These are phyloP conservation scores for Gari tellinella DNA, from an alignment of 2,888 invertebrate species.

Conservation along the genomic window DNA sequence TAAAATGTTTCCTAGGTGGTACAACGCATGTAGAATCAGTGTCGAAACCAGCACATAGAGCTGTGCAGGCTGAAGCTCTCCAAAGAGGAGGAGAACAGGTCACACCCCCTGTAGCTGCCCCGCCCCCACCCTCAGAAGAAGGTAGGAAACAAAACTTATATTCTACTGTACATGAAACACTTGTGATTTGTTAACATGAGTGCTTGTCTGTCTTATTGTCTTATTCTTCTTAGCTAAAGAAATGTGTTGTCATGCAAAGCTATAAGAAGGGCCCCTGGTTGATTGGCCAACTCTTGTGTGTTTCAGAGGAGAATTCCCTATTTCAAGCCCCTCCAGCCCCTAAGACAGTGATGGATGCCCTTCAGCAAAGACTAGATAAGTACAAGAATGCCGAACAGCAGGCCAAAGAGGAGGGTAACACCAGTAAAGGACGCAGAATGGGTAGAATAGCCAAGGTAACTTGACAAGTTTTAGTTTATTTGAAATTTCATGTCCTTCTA, in stretches of 20 bases:
- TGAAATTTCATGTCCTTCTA: no score
- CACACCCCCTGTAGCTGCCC: constrained; percentile 30
- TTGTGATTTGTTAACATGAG: no score
- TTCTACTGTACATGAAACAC: no score
- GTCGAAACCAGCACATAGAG: constrained; percentile 10
- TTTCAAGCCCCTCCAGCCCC: constrained; percentile 85
- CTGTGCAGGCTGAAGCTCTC: constrained; percentile 26
- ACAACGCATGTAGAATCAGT: constrained; percentile 1
- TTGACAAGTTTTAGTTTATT: not conserved
- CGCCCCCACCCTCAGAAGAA: constrained; percentile 68
- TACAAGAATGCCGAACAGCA: constrained; percentile 90
- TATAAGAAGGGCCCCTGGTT: no score
- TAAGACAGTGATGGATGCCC: constrained; percentile 88
- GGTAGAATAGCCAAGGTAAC: constrained; percentile 92
- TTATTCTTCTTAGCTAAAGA: no score
- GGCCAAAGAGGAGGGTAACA: constrained; percentile 90
- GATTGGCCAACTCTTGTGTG: no score
- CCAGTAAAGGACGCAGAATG: constrained; percentile 94
- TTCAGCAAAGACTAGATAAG: constrained; percentile 92
- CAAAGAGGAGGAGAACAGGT: constrained; percentile 59
- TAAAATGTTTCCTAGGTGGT: not conserved
- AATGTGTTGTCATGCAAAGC: no score
- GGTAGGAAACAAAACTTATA: constrained; percentile 63
- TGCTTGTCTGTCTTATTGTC: no score
- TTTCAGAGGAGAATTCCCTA: constrained; percentile 74